Conservation (phyloP, 2,797 vertebrate species). For the Gallirallus australis region DNA sequence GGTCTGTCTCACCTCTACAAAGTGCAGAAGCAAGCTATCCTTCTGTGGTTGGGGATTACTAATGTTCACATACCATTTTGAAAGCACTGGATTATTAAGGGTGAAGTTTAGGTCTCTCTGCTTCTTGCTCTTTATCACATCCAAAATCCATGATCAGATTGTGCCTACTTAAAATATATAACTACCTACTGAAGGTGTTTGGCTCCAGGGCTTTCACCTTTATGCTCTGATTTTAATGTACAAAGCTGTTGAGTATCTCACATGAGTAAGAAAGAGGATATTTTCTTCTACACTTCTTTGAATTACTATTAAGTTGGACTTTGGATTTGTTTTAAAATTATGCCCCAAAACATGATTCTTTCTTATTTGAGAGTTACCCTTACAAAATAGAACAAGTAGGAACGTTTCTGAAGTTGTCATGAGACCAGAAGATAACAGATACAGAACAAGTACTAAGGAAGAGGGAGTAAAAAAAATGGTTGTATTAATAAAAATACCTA, state of each 20-base stretch:
- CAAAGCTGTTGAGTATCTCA: neutral
- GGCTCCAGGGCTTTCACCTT: neutral
- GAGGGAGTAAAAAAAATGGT: accelerated
- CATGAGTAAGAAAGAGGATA: neutral
- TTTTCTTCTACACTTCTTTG: neutral
- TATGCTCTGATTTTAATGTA: neutral
- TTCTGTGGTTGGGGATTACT: neutral
- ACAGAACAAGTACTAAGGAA: neutral
- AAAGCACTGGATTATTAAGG: neutral
- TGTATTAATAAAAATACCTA: neutral
- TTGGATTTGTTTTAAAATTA: neutral
- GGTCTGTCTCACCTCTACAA: neutral
- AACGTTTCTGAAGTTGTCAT: neutral
- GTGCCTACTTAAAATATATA: neutral
- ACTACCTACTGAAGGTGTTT: neutral
- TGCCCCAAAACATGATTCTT: neutral
- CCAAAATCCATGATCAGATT: neutral
- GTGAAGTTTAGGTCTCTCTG: neutral
- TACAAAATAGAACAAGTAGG: neutral
- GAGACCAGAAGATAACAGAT: neutral
- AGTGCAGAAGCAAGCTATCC: neutral
- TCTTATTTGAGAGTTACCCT: neutral
- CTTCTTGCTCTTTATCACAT: neutral
- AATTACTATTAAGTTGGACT: neutral
- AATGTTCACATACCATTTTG: neutral